phyloP scores from a whole-genome alignment of 2,888 invertebrate species.

The Hemistola chrysoprasaria region DNA sequence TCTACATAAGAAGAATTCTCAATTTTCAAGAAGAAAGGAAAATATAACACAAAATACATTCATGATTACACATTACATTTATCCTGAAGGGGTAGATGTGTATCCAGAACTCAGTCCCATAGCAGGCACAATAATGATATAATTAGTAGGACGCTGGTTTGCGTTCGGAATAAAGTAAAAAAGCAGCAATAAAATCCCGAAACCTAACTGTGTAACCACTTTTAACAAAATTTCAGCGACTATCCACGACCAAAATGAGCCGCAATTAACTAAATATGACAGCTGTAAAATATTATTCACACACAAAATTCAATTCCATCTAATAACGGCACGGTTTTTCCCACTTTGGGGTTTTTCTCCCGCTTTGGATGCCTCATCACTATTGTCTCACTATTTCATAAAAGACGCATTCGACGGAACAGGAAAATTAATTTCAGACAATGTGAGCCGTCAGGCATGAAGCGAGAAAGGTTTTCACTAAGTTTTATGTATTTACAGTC shows the following conservation, averaged over 20 bases:
- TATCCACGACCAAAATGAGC: not conserved
- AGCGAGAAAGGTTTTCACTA: constrained; percentile 39
- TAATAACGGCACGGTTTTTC: constrained; percentile 17
- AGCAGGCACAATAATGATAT: too few relatives aligned
- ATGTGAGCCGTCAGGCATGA: constrained; percentile 46
- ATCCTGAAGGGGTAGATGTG: too few relatives aligned
- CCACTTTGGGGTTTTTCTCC: constrained; percentile 13
- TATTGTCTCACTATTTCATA: constrained; percentile 70
- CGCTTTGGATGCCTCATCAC: constrained; percentile 40
- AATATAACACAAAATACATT: too few relatives aligned
- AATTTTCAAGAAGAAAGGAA: too few relatives aligned
- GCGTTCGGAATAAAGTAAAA: too few relatives aligned
- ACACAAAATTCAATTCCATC: constrained; percentile 21
- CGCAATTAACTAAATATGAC: constrained; percentile 23
- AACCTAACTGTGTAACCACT: too few relatives aligned
- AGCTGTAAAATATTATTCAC: constrained; percentile 5
- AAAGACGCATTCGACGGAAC: constrained; percentile 70
- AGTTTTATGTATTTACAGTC: constrained; percentile 28
- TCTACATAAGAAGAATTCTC: too few relatives aligned
- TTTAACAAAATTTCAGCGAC: not conserved
- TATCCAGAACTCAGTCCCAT: too few relatives aligned
- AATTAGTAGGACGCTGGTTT: too few relatives aligned
- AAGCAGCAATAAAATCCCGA: too few relatives aligned
- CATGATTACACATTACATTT: too few relatives aligned
- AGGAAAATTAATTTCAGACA: constrained; percentile 78